A percentile compares a stretch with the other conserved stretches of the same genome.
Conservation (phyloP, 2,888 invertebrate species). For the Drosophila buzzatii region DNA sequence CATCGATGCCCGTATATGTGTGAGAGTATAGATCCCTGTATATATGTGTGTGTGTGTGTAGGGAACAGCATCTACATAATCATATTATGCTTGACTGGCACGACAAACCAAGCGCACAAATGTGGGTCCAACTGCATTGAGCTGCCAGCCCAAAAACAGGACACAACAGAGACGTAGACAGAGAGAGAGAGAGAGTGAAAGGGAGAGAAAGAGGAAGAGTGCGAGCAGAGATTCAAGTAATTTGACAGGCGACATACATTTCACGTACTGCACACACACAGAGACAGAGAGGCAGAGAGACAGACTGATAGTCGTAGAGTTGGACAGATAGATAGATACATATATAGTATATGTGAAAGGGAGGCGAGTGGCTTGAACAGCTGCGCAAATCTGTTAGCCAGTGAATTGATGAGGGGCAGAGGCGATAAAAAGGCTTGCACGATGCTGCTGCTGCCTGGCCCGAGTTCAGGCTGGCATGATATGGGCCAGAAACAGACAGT, state of each 20-base stretch:
- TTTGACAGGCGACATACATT: constrained; percentile 82
- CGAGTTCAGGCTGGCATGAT: constrained; percentile 59
- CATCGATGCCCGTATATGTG: constrained; percentile 24
- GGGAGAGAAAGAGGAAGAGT: not conserved
- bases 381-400: constrained; percentile 78
- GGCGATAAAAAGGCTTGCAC: constrained; percentile 77
- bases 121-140: constrained; percentile 76
- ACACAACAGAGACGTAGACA: constrained; percentile 23
- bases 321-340: constrained; percentile 18
- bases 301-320: constrained; percentile 22
- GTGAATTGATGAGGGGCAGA: constrained; percentile 78
- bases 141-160: constrained; percentile 38
- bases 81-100: constrained; percentile 80
- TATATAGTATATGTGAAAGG: not conserved
- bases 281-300: constrained; percentile 18
- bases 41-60: constrained; percentile 29
- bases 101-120: constrained; percentile 78
- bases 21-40: not conserved
- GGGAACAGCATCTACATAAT: constrained; percentile 72
- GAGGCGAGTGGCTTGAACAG: constrained; percentile 40
- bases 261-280: constrained; percentile 55
- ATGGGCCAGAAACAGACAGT: constrained; percentile 68
- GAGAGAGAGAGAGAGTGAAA: constrained; percentile 23
- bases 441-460: not conserved
- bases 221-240: constrained; percentile 75